Evolutionary conservation across 2,888 invertebrate species (phyloP), one percentile per base, ranked within the genome.

Genomic region (Spisula subtruncata): DNA sequence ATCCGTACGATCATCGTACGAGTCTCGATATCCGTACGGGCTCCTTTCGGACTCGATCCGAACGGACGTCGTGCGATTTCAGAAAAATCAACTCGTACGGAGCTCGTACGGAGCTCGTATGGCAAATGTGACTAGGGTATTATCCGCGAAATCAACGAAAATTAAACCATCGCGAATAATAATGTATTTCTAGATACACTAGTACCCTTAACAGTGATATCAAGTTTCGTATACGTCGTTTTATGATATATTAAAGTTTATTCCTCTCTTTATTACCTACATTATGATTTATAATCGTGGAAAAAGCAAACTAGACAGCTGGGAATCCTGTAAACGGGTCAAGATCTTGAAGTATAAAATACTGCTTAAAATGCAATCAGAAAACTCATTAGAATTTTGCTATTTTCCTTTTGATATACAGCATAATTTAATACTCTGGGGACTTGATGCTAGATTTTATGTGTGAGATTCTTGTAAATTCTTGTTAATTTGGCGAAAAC

Each of bases 311-410:
- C 56, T 35, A 1, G 71, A 66, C 84, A 84, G 71, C 84, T 71
- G 84, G n/a, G 20, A 14, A 35, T 25, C 10, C 18, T 2, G 20
- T 41, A 16, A n/a, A 84, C 29, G 71, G 84, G 84, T 84, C 84
- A 71, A 48, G 46, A 12, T 83, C 41, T 14, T 25, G 29, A 46
- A n/a, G n/a, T 16, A 71, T 84, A 71, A 84, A 84, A 35, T 14
- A 0, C 46, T 84, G 60, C 71, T 66, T 48, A 84, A 84, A 84
- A 66, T 85, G 54, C 54, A 51, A 85, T 75, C 85, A 85, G 18
- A 25, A 25, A 48, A 66, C 48, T 46, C 71, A 71, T 83, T 71
- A 83, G 60, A 71, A 66, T n/a, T 66, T 83, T 60, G 29, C 6
- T 66, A 71, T 83, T 46, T 46, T 66, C n/a, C 83, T 48, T 60